Evolutionary conservation across 1,140 invertebrate species (phyloP), one percentile per base, ranked within the genome.

Genomic region (Pemphigus obesinymphae): DNA sequence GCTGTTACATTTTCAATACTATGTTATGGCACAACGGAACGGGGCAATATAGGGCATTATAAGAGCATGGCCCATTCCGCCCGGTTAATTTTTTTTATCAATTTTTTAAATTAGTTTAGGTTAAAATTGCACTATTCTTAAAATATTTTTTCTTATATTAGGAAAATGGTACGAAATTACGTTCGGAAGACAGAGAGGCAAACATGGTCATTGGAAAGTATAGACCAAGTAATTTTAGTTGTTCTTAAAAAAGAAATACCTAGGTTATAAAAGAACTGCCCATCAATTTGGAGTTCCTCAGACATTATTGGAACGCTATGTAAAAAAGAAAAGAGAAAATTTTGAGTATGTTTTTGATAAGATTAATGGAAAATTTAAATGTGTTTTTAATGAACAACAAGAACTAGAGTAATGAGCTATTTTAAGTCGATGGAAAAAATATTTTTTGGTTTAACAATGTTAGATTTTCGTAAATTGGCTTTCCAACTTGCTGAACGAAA

Each of bases 401-500:
- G 40, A 50, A 50, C 5, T 48, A 73, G 43, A 73, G 48, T 73
- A 48, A 26, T 73, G 13, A 43, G 13, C 20, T 73, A 73, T 73
- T 73, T 45, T 4, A 73, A 73, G 26, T 45, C 23, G 7, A 82
- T 82, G 58, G 58, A 66, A 82, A 45, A 29, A 45, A 82, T n/a
- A 68, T 26, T 82, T 70, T 82, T 53, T 40, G 68, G 68, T 34
- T 34, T 82, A 53, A 82, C 68, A 1, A 50, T 48, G 40, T 5
- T 76, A 45, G 82, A 82, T 40, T 55, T 82, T 45, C 29, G 48
- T 53, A 23, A 53, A 31, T 45, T 82, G 31, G 68, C 68, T 53
- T 82, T 43, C 29, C 82, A 82, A n/a, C 55, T 55, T 75, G 82
- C 82, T 20, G 40, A 75, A 73, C n/a, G 13, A 55, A 82, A 73